Base-by-base conservation (phyloP, 2,888 invertebrate species). In the Epinotia nisella region DNA sequence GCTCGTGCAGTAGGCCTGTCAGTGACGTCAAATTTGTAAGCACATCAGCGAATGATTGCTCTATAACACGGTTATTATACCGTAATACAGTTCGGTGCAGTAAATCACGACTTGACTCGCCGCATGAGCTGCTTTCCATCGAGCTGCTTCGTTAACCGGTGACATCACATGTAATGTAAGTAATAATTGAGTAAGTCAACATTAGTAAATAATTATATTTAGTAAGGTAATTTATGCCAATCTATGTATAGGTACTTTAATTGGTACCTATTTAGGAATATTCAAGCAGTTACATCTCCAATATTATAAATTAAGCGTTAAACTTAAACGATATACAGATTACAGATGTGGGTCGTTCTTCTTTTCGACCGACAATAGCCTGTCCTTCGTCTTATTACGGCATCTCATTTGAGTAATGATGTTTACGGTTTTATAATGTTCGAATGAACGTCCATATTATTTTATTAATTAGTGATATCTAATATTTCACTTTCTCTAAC, bases 101-200 rank as follows among this genome's bases (percentile, higher is more conserved):
- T 91, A 90, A 91, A 90, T 91, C 87, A 91, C 79, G 78, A 78
- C 89, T 87, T 88, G 86, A 87, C 87, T 82, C 49, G 41, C 7
- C 49, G 70, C 75, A 81, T 70, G 66, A 62, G 74, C 74, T 76
- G 75, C 49, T 58, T 29, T 58, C 29, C 49, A 49, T 59, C 29
- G 58, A 39, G 41, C 55, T n/a, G 41, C 41, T 66, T 66, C n/a
- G 39, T 41, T 55, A 19, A 65, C 19, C 19, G 35, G 39, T 21
- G 66, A 56, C 66, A 56, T 56, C 41, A n/a, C n/a, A 24, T 41
- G n/a, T 56, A 41, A 24, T 41, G n/a, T 56, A 41, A 5, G n/a
- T 29, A 49, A 49, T 62, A 62, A 45, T 45, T 13, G 15, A 11
- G 39, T 11, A 9, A 9, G 41, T 41, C 11, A 41, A 3, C 41